Base-by-base conservation (phyloP, 2,888 invertebrate species). In the Heliconius hortense region DNA sequence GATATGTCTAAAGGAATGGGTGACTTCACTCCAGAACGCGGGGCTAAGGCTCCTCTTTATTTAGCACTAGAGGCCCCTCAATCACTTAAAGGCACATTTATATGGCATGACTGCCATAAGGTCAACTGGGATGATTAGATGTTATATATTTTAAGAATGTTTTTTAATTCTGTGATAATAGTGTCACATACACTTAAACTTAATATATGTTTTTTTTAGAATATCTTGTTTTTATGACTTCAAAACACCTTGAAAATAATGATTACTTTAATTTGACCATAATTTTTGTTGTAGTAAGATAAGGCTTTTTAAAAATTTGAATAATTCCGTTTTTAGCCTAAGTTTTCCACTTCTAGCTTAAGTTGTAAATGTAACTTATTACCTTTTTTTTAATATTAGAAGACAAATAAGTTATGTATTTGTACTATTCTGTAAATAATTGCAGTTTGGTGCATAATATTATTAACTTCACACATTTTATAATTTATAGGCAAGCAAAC, bases 1-100 rank as follows among this genome's bases (percentile, higher is more conserved):
- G 94, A 93, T 80, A 92, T 94, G 94, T 94, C 94, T 24, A 93
- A 93, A 84, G 92, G 90, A 48, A 91, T 92, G 91, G 94, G 94
- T 48, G 92, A 93, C 78, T 93, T 93, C 79, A 88, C 88, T 53
- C 90, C 94, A 0, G 93, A 93, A 80, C 84, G 94, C 79, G 94
- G 94, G 13, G 93, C 94, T 1, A 84, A 84, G 69, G 93, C 92
- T 43, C 94, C 94, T 10, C 82, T 94, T 18, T 93, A 91, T 81
- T 82, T 94, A 79, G 93, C 92, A 13, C 80, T 94, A 74, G 92
- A 93, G 78, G 94, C 94, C 68, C 94, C 93, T 48, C 91, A 92
- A 81, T 84, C 88, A 72, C 87, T 89, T 15, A 94, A 93, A 81
- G 94, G 94, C 78, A 90, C 92, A 2, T 94, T 93, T 85, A 84